Base-by-base conservation (phyloP, 2,797 vertebrate species). In the Mallotus villosus region DNA sequence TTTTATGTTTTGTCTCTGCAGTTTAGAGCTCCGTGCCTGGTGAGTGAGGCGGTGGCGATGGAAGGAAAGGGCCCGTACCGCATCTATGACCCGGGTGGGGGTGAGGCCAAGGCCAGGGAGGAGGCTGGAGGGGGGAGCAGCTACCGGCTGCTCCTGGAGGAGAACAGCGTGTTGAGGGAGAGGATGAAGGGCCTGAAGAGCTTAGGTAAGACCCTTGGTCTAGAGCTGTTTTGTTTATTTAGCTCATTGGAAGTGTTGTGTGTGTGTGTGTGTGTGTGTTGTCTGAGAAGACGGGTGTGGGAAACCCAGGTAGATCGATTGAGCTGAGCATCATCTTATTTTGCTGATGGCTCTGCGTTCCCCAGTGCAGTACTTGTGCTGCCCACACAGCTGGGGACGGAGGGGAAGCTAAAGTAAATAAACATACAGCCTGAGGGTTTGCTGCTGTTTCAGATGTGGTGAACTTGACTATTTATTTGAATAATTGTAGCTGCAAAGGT, bases 111-210 rank as follows among this genome's bases (percentile, higher is more conserved):
- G 37, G 21, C 86, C 83, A 86, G 92, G 78, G 92, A 93, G 2
- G 91, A 93, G 83, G 78, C 82, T 7, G 85, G 66, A 72, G 90
- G 75, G 63, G 89, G 84, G 66, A 74, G 90, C 24, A 93, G 95
- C 88, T 95, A 95, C 86, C 94, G 95, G 85, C 94, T 94, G 85
- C 94, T 98, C 78, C 90, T 96, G 90, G 95, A 97, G 82, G 97
- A 98, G 92, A 97, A 98, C 85, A 83, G 90, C 72, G 93, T 94
- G 67, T 91, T 97, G 88, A 95, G 95, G 86, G 96, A 97, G 87
- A 94, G 96, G 84, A 98, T 99, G 96, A 97, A 97, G 84, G 97
- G 97, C 71, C 95, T 99, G 81, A 97, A 95, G 87, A 97, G 95
- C 76, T 94, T 99, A 71, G 97, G 98, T 99, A 93, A 67, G 51